phyloP scores from a whole-genome alignment of 92 coral and sea anemone genomes.

The Diadumene lineata region DNA sequence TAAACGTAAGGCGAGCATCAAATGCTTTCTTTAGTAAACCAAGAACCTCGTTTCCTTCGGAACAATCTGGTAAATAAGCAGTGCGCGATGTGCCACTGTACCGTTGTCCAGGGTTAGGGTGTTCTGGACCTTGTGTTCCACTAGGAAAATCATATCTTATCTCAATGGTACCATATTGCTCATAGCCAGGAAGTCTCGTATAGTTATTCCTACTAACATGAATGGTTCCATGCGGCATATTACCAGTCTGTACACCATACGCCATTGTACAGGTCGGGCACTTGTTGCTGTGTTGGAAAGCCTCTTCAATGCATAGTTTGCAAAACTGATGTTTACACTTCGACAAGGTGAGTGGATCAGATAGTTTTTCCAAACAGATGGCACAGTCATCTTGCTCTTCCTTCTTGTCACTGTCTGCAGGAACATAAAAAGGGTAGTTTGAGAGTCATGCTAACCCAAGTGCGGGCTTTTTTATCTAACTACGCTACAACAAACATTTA shows the following conservation, averaged over 20 bases:
- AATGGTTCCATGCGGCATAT: slow-evolving; percentile 76
- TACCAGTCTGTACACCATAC: slow-evolving; percentile 58
- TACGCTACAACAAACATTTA: no score
- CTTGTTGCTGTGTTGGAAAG: slow-evolving; percentile 31
- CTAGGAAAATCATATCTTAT: slow-evolving; percentile 31
- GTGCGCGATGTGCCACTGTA: slow-evolving; percentile 48
- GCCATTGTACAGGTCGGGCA: slow-evolving; percentile 64
- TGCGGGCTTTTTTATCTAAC: no score
- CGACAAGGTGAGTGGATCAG: slow-evolving; percentile 26
- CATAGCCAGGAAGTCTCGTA: slow-evolving; percentile 46
- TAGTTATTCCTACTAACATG: not conserved
- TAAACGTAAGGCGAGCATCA: slow-evolving; percentile 62
- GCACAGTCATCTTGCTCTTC: slow-evolving; percentile 44
- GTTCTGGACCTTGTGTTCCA: slow-evolving; percentile 49
- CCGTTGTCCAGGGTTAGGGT: slow-evolving; percentile 55
- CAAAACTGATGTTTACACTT: slow-evolving; percentile 77
- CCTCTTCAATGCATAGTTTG: slow-evolving; percentile 44
- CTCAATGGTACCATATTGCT: slow-evolving; percentile 32
- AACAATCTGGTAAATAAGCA: slow-evolving; percentile 61
- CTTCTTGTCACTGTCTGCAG: not conserved
- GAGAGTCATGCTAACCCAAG: no score
- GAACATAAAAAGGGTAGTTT: not conserved
- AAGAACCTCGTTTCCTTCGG: slow-evolving; percentile 63
- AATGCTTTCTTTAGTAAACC: slow-evolving; percentile 64
- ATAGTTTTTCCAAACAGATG: slow-evolving; percentile 53